phyloP scores from a whole-genome alignment of 2,113 vertebrate species.

The Scolopax mira region DNA sequence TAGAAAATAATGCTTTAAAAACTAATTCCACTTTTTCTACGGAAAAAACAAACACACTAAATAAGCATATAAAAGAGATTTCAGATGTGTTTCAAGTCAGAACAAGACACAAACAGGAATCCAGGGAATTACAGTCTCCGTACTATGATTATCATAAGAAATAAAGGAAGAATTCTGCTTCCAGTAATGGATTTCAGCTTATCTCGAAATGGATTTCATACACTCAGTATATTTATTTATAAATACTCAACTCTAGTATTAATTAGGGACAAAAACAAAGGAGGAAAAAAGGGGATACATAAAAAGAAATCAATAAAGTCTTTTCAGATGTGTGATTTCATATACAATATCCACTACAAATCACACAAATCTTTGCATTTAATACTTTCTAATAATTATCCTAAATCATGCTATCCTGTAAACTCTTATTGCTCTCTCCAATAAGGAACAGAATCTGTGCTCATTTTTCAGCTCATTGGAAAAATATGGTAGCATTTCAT shows the following conservation, averaged over 20 bases:
- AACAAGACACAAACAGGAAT: background rate
- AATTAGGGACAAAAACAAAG: background rate
- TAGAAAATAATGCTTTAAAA: background rate
- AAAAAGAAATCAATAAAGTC: background rate
- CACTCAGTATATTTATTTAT: background rate
- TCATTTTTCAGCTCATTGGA: background rate
- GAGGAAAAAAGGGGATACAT: background rate
- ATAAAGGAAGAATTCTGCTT: background rate
- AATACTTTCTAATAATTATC: background rate
- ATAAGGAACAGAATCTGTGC: background rate
- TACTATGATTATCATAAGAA: background rate
- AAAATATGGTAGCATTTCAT: background rate
- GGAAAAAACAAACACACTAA: background rate
- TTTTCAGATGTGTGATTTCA: background rate
- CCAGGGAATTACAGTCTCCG: background rate
- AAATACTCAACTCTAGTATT: background rate
- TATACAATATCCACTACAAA: background rate
- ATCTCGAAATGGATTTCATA: background rate
- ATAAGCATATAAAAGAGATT: background rate
- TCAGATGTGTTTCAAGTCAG: background rate
- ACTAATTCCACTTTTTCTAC: background rate
- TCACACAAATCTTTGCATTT: background rate
- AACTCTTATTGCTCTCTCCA: background rate
- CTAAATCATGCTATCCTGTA: background rate
- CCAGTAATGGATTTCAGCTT: background rate